These are phyloP conservation scores for Scortum barcoo DNA, from an alignment of 2,113 vertebrate species.

Conservation along the genomic window DNA sequence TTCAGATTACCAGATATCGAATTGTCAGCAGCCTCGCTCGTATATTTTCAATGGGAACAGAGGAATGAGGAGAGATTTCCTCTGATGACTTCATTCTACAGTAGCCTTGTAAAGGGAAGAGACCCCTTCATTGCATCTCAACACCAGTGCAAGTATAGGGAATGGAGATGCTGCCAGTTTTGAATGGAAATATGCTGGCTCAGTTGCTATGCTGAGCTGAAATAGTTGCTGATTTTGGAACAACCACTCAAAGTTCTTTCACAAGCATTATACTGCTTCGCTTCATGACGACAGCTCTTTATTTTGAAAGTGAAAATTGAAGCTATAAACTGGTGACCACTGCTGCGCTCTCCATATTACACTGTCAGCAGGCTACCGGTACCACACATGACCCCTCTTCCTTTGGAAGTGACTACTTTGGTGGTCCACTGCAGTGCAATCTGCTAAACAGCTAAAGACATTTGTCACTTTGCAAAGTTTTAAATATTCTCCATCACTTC, in stretches of 20 bases:
- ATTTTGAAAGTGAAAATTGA: not conserved
- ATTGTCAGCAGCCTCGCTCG: not conserved
- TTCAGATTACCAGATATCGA: not conserved
- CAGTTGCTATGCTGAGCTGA: not conserved
- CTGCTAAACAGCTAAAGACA: slow-evolving; percentile 73
- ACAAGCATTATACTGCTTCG: not conserved
- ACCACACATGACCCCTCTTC: slow-evolving; percentile 56
- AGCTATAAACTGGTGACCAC: not conserved
- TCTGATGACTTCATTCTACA: slow-evolving; percentile 16
- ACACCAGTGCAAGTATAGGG: not conserved
- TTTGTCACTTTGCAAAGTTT: slow-evolving; percentile 29
- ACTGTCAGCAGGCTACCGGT: slow-evolving; percentile 19
- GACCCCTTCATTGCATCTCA: not conserved
- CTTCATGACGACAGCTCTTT: not conserved
- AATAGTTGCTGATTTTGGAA: not conserved
- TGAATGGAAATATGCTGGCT: not conserved
- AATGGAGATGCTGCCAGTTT: not conserved
- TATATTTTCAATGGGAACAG: not conserved
- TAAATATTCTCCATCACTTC: not conserved
- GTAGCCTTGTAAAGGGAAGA: not conserved
- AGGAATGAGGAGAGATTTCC: not conserved
- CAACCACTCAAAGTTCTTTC: not conserved
- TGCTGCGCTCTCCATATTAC: not conserved
- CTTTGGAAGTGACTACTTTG: slow-evolving; percentile 61
- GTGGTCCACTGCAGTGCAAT: slow-evolving; percentile 74